These are phyloP conservation scores for Illadopsis cleaveri DNA, from an alignment of 2,113 vertebrate species.

Conservation along the genomic window DNA sequence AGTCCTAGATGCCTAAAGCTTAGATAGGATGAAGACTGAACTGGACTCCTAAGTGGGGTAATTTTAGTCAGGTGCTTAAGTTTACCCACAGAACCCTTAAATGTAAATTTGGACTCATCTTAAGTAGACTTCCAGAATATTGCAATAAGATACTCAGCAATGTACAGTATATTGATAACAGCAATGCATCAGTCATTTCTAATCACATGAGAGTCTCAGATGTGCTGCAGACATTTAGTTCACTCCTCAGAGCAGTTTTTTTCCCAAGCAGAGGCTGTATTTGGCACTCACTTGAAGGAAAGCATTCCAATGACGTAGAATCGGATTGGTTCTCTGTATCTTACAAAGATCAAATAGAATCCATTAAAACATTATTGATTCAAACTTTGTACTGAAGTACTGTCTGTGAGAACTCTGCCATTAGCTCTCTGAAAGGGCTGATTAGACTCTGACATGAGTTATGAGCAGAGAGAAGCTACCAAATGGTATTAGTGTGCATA, in stretches of 20 bases:
- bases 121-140: neutral
- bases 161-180: neutral
- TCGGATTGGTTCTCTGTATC: neutral
- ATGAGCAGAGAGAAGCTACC: neutral
- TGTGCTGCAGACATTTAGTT: neutral
- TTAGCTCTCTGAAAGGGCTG: neutral
- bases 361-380: constrained; percentile 4
- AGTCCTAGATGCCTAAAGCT: neutral
- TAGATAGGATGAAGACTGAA: neutral
- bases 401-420: neutral
- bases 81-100: neutral
- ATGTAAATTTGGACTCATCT: neutral
- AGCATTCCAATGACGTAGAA: neutral
- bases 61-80: neutral
- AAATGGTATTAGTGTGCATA: neutral
- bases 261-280: neutral
- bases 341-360: constrained; percentile 24
- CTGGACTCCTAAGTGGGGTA: neutral
- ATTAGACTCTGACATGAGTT: neutral
- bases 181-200: neutral
- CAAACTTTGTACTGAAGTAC: neutral
- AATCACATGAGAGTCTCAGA: neutral
- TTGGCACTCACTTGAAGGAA: neutral
- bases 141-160: neutral
- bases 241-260: neutral